Conservation (phyloP, 2,888 invertebrate genomes). For the Drosophila infuscata region DNA sequence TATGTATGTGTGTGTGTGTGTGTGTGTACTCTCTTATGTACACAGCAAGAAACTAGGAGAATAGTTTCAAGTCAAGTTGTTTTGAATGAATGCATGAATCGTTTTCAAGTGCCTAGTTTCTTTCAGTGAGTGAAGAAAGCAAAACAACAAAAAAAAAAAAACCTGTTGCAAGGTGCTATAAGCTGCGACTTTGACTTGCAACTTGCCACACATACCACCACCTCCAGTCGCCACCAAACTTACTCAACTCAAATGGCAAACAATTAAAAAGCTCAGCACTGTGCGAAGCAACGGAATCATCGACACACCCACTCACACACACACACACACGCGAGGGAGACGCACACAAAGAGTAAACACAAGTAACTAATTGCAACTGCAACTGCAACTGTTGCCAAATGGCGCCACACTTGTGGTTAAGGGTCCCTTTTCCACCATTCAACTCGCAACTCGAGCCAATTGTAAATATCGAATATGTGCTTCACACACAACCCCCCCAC, state of each 20-base stretch:
- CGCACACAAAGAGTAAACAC: slow-evolving; percentile 1
- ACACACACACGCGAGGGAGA: neutral
- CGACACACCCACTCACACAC: slow-evolving; percentile 25
- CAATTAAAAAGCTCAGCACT: slow-evolving; percentile 69
- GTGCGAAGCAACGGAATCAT: slow-evolving; percentile 43
- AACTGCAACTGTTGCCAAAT: slow-evolving; percentile 60
- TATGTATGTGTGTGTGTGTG: neutral
- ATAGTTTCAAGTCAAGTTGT: neutral
- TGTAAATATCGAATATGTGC: slow-evolving; percentile 75
- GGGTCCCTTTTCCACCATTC: slow-evolving; percentile 23
- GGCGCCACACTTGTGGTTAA: slow-evolving; percentile 52
- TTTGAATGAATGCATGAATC: neutral
- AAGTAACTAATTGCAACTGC: slow-evolving; percentile 49
- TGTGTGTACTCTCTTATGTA: slow-evolving; percentile 1
- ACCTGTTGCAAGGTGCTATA: slow-evolving; percentile 71
- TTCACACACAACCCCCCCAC: slow-evolving; percentile 10
- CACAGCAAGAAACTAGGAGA: neutral
- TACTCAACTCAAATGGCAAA: slow-evolving; percentile 57
- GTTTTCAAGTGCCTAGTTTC: neutral
- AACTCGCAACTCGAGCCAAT: slow-evolving; percentile 66
- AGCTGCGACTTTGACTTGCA: slow-evolving; percentile 67
- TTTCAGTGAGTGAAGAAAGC: slow-evolving; percentile 5
- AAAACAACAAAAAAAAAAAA: neutral
- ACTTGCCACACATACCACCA: slow-evolving; percentile 12
- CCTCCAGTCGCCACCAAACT: neutral